Percentiles rank a stretch among this genome's conserved stretches.
Evolutionary conservation across 2,797 vertebrate species (phyloP).

Genomic region (Trachops cirrhosus): DNA sequence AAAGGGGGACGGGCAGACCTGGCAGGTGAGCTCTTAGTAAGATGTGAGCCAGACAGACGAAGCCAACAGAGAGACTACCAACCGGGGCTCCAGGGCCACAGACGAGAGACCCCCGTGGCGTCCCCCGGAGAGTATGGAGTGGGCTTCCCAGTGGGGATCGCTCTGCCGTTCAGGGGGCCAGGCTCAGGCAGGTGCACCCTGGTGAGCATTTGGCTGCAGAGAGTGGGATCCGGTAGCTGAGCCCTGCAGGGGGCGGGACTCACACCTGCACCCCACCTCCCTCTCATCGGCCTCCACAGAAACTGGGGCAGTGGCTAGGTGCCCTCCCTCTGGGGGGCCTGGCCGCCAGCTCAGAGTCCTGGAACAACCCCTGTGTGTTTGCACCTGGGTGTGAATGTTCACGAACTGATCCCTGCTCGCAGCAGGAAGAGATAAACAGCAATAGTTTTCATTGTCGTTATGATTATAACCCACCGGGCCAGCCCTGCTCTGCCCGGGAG

Average conservation of each 20-base stretch:
- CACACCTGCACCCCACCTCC: too few species aligned
- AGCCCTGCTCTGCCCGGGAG: not conserved
- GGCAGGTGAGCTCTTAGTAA: not conserved
- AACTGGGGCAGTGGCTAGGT: not conserved
- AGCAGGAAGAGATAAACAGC: not conserved
- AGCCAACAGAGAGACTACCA: not conserved
- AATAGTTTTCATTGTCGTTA: not conserved
- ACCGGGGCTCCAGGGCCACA: not conserved
- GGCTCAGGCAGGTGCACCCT: too few species aligned
- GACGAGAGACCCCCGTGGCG: not conserved
- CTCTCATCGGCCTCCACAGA: not conserved
- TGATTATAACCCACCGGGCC: too few species aligned
- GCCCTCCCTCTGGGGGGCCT: not conserved
- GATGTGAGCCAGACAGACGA: too few species aligned
- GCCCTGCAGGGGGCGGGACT: not conserved
- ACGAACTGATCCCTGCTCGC: not conserved
- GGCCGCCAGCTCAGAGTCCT: not conserved
- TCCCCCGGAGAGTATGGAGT: not conserved
- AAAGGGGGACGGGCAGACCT: fast-evolving
- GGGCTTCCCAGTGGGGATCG: fast-evolving
- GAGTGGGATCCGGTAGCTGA: not conserved
- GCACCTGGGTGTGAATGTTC: not conserved
- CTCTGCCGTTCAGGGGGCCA: fast-evolving
- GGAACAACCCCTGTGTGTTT: not conserved
- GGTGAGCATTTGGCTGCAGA: too few species aligned